phyloP scores from a whole-genome alignment of 2,113 vertebrate species.

The Scalopus aquaticus region DNA sequence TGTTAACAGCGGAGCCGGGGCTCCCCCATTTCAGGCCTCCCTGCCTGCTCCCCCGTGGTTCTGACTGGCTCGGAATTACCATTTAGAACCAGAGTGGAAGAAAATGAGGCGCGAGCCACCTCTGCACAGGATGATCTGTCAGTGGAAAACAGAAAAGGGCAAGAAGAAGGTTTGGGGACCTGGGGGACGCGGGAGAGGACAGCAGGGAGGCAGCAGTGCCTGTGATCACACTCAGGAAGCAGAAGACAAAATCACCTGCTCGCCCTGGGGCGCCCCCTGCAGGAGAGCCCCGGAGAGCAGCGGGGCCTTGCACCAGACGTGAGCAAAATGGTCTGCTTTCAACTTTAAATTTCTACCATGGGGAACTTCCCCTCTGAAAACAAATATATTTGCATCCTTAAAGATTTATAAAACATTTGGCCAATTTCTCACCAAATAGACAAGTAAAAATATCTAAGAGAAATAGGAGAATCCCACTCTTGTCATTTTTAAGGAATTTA shows the following conservation, averaged over 20 bases:
- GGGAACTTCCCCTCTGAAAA: neutral
- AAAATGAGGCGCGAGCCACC: neutral
- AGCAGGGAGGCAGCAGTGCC: too few species aligned
- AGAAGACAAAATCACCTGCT: too few species aligned
- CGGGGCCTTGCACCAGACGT: too few species aligned
- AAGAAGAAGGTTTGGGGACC: neutral
- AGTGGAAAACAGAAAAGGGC: neutral
- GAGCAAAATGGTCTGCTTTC: neutral
- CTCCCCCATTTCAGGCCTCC: neutral
- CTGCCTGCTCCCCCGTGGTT: neutral
- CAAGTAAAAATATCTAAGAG: neutral
- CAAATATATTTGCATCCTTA: conserved; percentile 7
- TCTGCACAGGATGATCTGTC: neutral
- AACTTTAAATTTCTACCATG: neutral
- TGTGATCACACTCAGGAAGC: neutral
- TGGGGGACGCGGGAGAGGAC: neutral
- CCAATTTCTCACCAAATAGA: neutral
- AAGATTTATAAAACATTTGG: conserved; percentile 4
- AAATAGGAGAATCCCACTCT: neutral
- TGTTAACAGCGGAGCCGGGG: neutral
- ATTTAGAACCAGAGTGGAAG: neutral
- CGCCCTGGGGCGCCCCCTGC: too few species aligned
- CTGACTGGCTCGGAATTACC: neutral
- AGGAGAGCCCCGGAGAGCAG: neutral
- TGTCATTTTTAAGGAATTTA: neutral